phyloP scores from a whole-genome alignment of 1,140 invertebrate species.

The Drosophila aff. region DNA sequence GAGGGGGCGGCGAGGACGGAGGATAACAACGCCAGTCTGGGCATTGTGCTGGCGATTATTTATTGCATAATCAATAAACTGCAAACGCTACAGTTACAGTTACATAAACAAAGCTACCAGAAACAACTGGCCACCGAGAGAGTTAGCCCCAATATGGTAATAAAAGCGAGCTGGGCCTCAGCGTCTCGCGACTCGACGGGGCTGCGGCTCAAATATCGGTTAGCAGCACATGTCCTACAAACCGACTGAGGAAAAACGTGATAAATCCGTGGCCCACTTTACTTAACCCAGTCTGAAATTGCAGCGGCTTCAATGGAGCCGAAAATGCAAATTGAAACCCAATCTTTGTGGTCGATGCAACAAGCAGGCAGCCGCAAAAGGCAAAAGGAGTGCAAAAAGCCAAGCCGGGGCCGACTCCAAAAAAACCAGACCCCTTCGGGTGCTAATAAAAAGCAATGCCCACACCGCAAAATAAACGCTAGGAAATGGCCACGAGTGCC shows the following conservation, averaged over 20 bases:
- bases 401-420: slow-evolving; percentile 15
- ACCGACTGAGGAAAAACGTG: slow-evolving; percentile 77
- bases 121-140: slow-evolving; percentile 67
- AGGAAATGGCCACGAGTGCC: slow-evolving; percentile 66
- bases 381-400: slow-evolving; percentile 13
- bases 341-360: slow-evolving; percentile 62
- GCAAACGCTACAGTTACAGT: slow-evolving; percentile 75
- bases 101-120: slow-evolving; percentile 73
- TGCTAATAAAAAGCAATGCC: slow-evolving; percentile 79
- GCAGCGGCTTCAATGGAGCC: slow-evolving; percentile 75
- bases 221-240: slow-evolving; percentile 83
- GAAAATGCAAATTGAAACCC: slow-evolving; percentile 82
- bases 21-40: slow-evolving; percentile 54
- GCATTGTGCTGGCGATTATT: slow-evolving; percentile 76
- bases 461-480: slow-evolving; percentile 74
- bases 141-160: slow-evolving; percentile 79
- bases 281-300: slow-evolving; percentile 65
- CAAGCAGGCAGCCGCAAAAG: slow-evolving; percentile 22
- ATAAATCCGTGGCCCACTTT: slow-evolving; percentile 77
- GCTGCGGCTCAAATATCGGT: slow-evolving; percentile 66
- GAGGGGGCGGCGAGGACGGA: not conserved
- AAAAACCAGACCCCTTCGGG: slow-evolving; percentile 46
- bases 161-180: slow-evolving; percentile 59
- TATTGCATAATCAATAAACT: slow-evolving; percentile 83
- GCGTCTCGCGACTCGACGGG: slow-evolving; percentile 8